Conservation (phyloP, 1,140 invertebrate genomes). For the Calycopis cecrops region DNA sequence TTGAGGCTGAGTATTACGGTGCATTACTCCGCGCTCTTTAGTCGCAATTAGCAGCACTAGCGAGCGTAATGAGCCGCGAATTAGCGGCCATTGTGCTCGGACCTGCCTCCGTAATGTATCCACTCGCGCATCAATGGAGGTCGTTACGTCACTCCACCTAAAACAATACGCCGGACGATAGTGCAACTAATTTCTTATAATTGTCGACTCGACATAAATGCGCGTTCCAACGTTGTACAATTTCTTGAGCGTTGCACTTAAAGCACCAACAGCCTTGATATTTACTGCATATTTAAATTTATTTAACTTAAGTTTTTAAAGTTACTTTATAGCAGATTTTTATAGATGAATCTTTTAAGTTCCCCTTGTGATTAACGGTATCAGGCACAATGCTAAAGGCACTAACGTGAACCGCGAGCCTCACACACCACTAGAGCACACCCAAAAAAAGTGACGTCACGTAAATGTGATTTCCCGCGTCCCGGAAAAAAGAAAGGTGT, state of each 20-base stretch:
- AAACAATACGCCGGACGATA: conserved; percentile 8
- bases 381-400: too few species aligned
- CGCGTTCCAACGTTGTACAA: not conserved
- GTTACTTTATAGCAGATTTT: too few species aligned
- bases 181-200: not conserved
- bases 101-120: not conserved
- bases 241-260: not conserved
- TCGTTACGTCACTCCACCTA: conserved; percentile 2
- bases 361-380: too few species aligned
- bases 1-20: not conserved
- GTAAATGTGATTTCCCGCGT: too few species aligned
- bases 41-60: not conserved
- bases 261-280: not conserved
- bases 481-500: too few species aligned
- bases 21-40: not conserved
- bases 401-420: too few species aligned
- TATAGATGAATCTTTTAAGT: too few species aligned
- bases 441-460: too few species aligned
- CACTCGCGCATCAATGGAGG: conserved; percentile 9
- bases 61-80: conserved; percentile 47
- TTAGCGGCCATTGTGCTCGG: conserved; percentile 42
- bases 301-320: too few species aligned
- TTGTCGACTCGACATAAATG: too few species aligned
- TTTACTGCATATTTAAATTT: not conserved
- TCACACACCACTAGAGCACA: too few species aligned